Base-by-base conservation (phyloP, 1,140 invertebrate genomes). In the Andrena cerasifolii region DNA sequence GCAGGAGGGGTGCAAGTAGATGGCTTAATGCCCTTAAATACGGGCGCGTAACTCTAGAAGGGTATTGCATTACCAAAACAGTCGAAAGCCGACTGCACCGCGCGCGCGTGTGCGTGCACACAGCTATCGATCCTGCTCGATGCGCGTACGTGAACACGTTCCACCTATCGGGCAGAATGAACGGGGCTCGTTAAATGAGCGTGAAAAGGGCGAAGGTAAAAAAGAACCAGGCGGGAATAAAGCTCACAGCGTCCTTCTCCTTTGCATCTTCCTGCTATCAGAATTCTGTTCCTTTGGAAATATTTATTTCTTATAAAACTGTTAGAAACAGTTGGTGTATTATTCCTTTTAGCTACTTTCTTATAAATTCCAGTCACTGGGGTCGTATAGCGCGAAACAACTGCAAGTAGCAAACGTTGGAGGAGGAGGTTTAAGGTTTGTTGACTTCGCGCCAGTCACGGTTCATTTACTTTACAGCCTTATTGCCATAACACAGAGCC, bases 51-150 rank as follows among this genome's bases (percentile, higher is more conserved):
- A 90, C 74, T 84, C 86, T 87, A 92, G 90, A 89, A 86, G 89
- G 87, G 89, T 91, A 89, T 92, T 88, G 62, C 76, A 78, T 91
- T 91, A 88, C 90, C 74, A 88, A 91, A 91, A 90, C 87, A 90
- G 65, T 80, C 74, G 63, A 62, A 73, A 68, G 68, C 71, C 49
- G 53, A 66, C 28, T 70, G 43, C 79, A 65, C 49, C 59, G 65
- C 26, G 43, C 47, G 33, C 43, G n/a, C 18, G 33, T 28, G 56
- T 63, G 26, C 49, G 68, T 66, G 6, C 40, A 24, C 12, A 26
- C 28, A 10, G 7, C 33, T 77, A 77, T 70, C 53, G 63, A 70
- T 70, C 65, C 24, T 16, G 40, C 12, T 21, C 31, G 21, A 36
- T 76, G 54, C 47, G n/a, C 47, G 74, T 58, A 21, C 47, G 74